Conservation (phyloP, 2,113 vertebrate species). For the Phalacrocorax carbo region DNA sequence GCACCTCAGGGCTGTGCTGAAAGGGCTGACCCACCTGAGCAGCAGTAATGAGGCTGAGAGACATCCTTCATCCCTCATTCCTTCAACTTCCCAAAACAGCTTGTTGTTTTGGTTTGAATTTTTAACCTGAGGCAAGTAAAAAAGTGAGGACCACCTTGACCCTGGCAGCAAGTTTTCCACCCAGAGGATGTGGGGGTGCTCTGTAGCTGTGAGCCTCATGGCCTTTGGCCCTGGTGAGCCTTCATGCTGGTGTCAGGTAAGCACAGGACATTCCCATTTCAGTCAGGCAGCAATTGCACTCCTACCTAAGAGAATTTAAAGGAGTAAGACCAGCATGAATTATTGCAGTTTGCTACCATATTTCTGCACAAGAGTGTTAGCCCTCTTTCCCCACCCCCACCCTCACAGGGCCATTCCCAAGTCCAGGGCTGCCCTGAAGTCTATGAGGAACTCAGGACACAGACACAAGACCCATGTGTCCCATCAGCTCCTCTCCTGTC, state of each 20-base stretch:
- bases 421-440: background rate
- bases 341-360: background rate
- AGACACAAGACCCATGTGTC: background rate
- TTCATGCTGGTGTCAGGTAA: fast-evolving
- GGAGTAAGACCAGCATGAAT: background rate
- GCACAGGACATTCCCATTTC: background rate
- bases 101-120: background rate
- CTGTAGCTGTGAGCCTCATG: fast-evolving
- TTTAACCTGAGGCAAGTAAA: background rate
- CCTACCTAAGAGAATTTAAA: background rate
- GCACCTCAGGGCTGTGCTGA: background rate
- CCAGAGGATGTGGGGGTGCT: fast-evolving
- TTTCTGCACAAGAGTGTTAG: background rate
- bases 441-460: background rate
- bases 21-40: background rate
- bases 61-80: background rate
- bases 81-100: background rate
- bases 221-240: background rate
- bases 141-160: background rate
- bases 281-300: background rate
- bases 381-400: background rate
- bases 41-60: background rate
- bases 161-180: background rate
- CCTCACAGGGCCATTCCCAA: background rate
- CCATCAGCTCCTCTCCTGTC: background rate